Evolutionary conservation across 2,113 vertebrate genomes (phyloP), one percentile per base, ranked within the genome.

Genomic region (Dipodomys spectabilis): DNA sequence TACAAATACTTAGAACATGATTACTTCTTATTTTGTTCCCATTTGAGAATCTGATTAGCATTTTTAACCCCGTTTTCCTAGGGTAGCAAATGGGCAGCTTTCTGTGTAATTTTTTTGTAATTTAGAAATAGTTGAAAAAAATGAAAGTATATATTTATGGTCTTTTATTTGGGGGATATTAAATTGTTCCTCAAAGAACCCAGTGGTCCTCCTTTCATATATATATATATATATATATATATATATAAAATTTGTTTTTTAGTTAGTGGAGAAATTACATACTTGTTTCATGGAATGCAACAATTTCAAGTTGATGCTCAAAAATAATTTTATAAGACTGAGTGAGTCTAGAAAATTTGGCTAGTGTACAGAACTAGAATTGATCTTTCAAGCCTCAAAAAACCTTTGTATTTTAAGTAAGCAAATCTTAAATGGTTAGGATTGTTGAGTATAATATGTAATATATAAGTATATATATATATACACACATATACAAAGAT

Each of bases 321-420:
- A 62, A 57, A 93, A 75, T 27, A 49, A 89, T 73, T 87, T 57
- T 80, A 49, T 67, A 90, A 72, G 30, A 60, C 69, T 71, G 53
- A 85, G 9, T 45, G 44, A 77, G 16, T 73, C 71, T 94, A 32
- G 49, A 79, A 79, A 75, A 80, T 73, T 49, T 84, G n/a, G 22
- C 57, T 30, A 71, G 7, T 57, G 39, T 49, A 13, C 32, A 19
- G 69, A 32, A 44, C 45, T 82, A 30, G 91, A 74, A 69, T 93
- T 44, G n/a, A 22, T 80, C 74, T 68, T 22, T 28, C 39, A 91
- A 79, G 7, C 28, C 30, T 20, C 7, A 72, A 62, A 90, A 7
- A n/a, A 23, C 12, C 49, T 49, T 2, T 60, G 32, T 1, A 0
- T 57, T 30, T 15, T 13, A 25, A 69, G 62, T 81, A 82, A 83